Evolutionary conservation across 2,888 invertebrate species (phyloP), one percentile per base, ranked within the genome.

Genomic region (Actias luna): DNA sequence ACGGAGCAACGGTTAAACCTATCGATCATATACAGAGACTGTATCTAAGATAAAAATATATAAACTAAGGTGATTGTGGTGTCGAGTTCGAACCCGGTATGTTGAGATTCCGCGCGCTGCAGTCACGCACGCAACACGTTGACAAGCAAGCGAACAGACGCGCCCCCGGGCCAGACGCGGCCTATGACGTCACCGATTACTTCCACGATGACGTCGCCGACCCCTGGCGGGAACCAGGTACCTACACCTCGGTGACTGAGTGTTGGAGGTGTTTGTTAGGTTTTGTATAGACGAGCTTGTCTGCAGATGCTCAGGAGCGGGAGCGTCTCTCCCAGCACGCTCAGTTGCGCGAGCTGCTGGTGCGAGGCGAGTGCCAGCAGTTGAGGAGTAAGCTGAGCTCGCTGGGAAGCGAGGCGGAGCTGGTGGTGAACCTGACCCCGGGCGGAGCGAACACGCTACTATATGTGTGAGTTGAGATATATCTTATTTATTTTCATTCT

Each of bases 361-460:
- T 93, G 61, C 93, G 94, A n/a, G 96, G 96, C 0, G 97, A 98
- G 77, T 93, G 93, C 5, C 86, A 89, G 18, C 94, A 94, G 39
- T 95, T 97, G 14, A 94, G 94, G 70, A 94, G 94, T 29, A 89
- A 96, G 64, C 90, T 98, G 63, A 93, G 94, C 59, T 94, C 95
- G 7, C 86, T 96, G 59, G 95, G 94, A 0, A 82, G 89, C 63
- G 94, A 95, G 72, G 95, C 96, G 0, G 95, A 95, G 61, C 94
- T 95, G 60, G 94, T 98, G 62, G 94, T 97, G 70, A 98, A 98
- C 83, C 94, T 97, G 93, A 96, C 98, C 3, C 97, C 97, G 0
- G 96, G 95, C 65, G 98, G 98, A 0, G 96, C 97, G 25, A 97
- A 97, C 77, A 98, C 98, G 0, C 86, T 98, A 67, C 91, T 99